Evolutionary conservation across 2,888 invertebrate species (phyloP).

Genomic region (Synergus laeviventris): DNA sequence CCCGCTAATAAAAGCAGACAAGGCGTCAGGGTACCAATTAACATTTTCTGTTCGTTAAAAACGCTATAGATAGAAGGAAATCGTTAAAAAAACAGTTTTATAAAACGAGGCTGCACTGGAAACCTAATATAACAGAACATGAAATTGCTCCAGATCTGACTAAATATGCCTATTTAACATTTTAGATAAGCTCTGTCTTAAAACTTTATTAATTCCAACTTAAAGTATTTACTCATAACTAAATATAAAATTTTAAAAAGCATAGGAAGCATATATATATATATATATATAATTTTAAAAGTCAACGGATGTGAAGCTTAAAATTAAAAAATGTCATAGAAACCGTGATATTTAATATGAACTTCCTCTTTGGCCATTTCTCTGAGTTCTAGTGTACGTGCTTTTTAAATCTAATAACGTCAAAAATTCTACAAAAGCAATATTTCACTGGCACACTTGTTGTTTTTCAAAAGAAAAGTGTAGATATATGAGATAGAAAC

Average conservation of each 20-base stretch:
- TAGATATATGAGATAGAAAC: neutral
- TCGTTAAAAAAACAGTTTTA: neutral
- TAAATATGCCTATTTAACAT: neutral
- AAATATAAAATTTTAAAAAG: too few species aligned
- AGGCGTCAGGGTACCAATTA: conserved; percentile 3
- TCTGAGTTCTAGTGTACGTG: neutral
- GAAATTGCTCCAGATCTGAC: neutral
- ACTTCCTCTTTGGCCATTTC: neutral
- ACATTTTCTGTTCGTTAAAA: neutral
- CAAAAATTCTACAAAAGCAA: neutral
- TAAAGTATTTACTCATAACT: too few species aligned
- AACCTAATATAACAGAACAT: neutral
- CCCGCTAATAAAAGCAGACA: conserved; percentile 25
- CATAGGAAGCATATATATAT: too few species aligned
- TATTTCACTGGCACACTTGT: neutral
- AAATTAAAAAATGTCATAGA: neutral
- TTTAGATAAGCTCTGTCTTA: neutral
- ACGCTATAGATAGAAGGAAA: neutral
- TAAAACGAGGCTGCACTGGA: neutral
- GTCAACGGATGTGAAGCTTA: neutral
- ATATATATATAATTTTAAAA: too few species aligned
- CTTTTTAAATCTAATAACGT: neutral
- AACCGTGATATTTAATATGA: neutral
- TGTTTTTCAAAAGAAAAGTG: neutral
- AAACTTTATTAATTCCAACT: neutral